Evolutionary conservation across 1,140 invertebrate genomes (phyloP).

Genomic region (Nebria ingens): DNA sequence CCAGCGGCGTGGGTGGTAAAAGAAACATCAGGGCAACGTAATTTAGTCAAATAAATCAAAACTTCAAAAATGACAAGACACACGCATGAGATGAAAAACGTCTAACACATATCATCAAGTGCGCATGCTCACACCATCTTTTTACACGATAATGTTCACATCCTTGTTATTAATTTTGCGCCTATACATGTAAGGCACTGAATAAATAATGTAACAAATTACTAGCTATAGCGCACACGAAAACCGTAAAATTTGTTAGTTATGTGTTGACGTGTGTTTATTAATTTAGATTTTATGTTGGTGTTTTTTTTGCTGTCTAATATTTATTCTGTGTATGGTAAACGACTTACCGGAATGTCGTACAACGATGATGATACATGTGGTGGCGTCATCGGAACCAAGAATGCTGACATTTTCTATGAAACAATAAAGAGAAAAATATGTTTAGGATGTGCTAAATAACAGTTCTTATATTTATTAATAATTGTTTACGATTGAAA

Average conservation of each 20-base stretch:
- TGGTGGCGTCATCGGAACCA: slow-evolving; percentile 89
- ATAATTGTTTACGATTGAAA: too few relatives aligned
- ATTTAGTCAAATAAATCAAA: not conserved
- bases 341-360: slow-evolving; percentile 73
- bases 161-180: too few relatives aligned
- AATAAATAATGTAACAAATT: not conserved
- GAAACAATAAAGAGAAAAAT: slow-evolving; percentile 33
- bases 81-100: too few relatives aligned
- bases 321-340: not conserved
- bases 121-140: too few relatives aligned
- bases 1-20: not conserved
- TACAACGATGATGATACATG: slow-evolving; percentile 82
- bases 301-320: not conserved
- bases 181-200: not conserved
- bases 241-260: slow-evolving; percentile 13
- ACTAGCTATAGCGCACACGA: not conserved
- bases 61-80: too few relatives aligned
- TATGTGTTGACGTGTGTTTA: slow-evolving; percentile 12
- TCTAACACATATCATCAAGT: too few relatives aligned
- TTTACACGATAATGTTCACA: too few relatives aligned
- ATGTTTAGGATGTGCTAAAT: not conserved
- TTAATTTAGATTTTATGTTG: slow-evolving; percentile 2
- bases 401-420: slow-evolving; percentile 79
- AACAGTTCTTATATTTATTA: too few relatives aligned
- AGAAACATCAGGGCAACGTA: not conserved